phyloP scores from a whole-genome alignment of 2,888 invertebrate species.

The Agrochola macilenta region DNA sequence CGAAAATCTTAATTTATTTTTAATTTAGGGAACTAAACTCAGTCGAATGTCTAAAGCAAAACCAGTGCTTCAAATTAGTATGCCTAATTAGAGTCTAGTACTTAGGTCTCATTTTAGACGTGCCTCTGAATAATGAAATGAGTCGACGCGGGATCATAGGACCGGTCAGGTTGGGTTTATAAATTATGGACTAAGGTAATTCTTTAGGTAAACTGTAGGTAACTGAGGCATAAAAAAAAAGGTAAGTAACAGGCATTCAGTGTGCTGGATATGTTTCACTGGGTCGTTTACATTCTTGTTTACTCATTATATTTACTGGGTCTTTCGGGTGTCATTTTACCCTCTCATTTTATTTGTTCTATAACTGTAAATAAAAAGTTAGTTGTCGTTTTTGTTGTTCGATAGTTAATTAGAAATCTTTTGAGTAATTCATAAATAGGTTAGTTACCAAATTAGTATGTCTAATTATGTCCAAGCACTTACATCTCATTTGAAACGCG shows the following conservation, averaged over 20 bases:
- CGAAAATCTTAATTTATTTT: background rate
- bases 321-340: background rate
- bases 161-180: slow-evolving; percentile 25
- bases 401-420: background rate
- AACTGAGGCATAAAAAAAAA: too few species aligned
- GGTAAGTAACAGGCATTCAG: too few species aligned
- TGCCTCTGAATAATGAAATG: slow-evolving; percentile 56
- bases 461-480: slow-evolving; percentile 44
- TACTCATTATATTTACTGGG: slow-evolving; percentile 3
- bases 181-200: slow-evolving; percentile 35
- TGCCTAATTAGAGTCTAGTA: slow-evolving; percentile 45
- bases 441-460: slow-evolving; percentile 25
- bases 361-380: background rate
- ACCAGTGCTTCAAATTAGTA: slow-evolving; percentile 37
- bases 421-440: too few species aligned
- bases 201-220: slow-evolving; percentile 24
- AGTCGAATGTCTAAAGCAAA: slow-evolving; percentile 12
- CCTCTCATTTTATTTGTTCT: background rate
- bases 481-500: slow-evolving; percentile 42
- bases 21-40: background rate
- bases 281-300: slow-evolving; percentile 15
- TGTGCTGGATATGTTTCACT: slow-evolving; percentile 6
- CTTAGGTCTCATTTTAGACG: slow-evolving; percentile 42
- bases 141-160: slow-evolving; percentile 34
- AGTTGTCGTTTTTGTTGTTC: background rate